Conservation (phyloP, 2,888 invertebrate species). For the Sialis lutaria region DNA sequence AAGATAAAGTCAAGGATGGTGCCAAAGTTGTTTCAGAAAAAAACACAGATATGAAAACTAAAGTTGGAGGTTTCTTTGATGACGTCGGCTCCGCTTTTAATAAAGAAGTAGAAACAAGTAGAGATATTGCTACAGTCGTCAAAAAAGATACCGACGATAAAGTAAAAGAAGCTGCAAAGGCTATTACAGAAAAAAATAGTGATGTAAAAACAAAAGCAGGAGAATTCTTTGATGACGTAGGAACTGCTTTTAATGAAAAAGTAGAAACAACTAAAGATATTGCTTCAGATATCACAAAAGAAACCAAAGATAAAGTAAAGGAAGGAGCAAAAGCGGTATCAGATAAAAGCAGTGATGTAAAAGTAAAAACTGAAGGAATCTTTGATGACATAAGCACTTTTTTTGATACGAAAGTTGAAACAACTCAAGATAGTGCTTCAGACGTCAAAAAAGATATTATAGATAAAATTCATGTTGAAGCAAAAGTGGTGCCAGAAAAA, state of each 20-base stretch:
- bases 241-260: too few species aligned
- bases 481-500: conserved; percentile 1
- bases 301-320: background rate
- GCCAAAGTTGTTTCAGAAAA: background rate
- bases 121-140: background rate
- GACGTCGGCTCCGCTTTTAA: background rate
- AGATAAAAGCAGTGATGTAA: too few species aligned
- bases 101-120: background rate
- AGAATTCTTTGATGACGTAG: too few species aligned
- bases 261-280: too few species aligned
- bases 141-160: background rate
- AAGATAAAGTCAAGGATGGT: conserved; percentile 12
- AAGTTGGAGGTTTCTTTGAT: background rate
- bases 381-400: too few species aligned
- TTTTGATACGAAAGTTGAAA: background rate
- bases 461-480: conserved; percentile 3
- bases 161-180: background rate
- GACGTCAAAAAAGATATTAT: conserved; percentile 8
- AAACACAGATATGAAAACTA: background rate
- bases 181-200: background rate
- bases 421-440: conserved; percentile 5
- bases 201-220: too few species aligned
- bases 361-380: too few species aligned
- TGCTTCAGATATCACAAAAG: background rate
- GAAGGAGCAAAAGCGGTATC: background rate